These are phyloP conservation scores for Palloptera scutellata DNA, from an alignment of 2,888 invertebrate genomes.

Conservation along the genomic window DNA sequence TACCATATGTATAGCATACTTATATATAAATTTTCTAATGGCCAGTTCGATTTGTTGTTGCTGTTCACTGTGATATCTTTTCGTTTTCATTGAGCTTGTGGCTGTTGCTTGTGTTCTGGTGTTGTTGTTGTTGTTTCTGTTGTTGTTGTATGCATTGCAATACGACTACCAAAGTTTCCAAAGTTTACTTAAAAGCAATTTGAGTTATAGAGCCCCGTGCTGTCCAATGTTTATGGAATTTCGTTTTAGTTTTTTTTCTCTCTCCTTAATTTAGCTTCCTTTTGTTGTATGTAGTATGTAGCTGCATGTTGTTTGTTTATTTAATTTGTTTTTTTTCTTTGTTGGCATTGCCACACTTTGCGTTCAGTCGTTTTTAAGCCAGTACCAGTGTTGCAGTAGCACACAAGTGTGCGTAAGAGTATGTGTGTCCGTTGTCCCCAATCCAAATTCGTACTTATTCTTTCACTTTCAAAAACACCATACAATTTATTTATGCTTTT, in stretches of 20 bases:
- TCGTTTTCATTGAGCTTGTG: constrained; percentile 22
- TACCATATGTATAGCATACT: no score
- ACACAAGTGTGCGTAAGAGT: no score
- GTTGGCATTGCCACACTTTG: no score
- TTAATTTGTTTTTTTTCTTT: no score
- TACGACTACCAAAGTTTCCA: constrained; percentile 38
- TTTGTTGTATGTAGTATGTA: no score
- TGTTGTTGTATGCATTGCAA: constrained; percentile 35
- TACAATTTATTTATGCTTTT: no score
- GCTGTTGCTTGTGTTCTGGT: constrained; percentile 22
- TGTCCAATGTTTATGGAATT: constrained; percentile 29
- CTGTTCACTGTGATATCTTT: constrained; percentile 13
- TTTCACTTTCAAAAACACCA: no score
- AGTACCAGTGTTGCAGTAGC: no score
- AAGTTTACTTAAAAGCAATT: constrained; percentile 41
- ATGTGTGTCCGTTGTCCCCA: no score
- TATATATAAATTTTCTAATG: not conserved
- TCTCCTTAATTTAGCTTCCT: constrained; percentile 5
- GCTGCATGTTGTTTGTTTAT: no score
- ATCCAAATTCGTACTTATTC: no score
- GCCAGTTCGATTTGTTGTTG: not conserved
- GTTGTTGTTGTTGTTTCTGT: constrained; percentile 25
- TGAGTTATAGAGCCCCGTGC: constrained; percentile 33
- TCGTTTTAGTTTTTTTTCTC: constrained; percentile 3
- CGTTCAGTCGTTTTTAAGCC: no score